Conservation (phyloP, 2,797 vertebrate genomes). For the Cyclopterus lumpus region DNA sequence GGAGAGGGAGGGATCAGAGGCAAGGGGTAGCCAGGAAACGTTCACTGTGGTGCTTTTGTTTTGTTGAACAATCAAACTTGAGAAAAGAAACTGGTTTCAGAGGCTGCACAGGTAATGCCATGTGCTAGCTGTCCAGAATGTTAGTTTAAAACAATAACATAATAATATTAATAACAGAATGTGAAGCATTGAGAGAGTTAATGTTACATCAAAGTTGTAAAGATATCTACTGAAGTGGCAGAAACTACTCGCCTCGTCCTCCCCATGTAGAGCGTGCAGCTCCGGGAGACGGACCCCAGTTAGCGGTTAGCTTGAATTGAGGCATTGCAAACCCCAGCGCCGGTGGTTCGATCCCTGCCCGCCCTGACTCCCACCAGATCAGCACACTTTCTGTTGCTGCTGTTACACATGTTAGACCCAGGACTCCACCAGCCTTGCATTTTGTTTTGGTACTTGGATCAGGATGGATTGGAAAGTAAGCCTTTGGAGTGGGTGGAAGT, state of each 20-base stretch:
- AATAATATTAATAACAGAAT: neutral
- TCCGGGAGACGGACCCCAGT: neutral
- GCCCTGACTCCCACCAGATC: accelerated
- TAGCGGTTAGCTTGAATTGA: neutral
- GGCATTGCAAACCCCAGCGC: neutral
- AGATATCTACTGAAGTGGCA: too few relatives aligned
- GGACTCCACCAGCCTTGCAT: too few relatives aligned
- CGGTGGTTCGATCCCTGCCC: neutral
- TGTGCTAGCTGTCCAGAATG: neutral
- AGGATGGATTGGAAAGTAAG: neutral
- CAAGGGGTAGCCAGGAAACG: neutral
- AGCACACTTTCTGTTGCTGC: neutral
- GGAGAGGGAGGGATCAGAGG: neutral
- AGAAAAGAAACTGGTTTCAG: too few relatives aligned
- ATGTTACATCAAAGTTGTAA: neutral
- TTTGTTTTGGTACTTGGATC: neutral
- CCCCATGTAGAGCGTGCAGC: too few relatives aligned
- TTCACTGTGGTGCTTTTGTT: too few relatives aligned
- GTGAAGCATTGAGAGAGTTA: neutral
- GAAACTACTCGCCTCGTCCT: too few relatives aligned
- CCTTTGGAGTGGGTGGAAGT: too few relatives aligned
- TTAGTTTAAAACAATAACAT: neutral
- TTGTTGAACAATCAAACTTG: too few relatives aligned
- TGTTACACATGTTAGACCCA: neutral
- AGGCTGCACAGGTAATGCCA: neutral